Conservation (phyloP, 2,888 invertebrate species). For the Erannis defoliaria region DNA sequence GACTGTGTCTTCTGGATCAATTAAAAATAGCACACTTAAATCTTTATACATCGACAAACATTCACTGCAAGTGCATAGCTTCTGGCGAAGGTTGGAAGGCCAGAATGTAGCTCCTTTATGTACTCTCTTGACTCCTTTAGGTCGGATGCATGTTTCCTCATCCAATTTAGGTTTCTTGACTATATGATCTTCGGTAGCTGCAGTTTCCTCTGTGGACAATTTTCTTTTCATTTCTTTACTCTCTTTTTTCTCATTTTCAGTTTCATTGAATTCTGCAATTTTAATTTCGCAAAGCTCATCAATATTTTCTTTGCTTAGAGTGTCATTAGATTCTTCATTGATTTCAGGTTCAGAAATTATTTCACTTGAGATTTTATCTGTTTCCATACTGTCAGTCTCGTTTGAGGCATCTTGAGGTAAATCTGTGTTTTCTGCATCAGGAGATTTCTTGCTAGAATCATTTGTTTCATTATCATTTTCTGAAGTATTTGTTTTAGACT, state of each 20-base stretch:
- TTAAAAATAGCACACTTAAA: conserved; percentile 89
- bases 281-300: conserved; percentile 9
- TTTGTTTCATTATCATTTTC: conserved; percentile 30
- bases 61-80: conserved; percentile 90
- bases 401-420: conserved; percentile 19
- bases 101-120: conserved; percentile 90
- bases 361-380: conserved; percentile 4
- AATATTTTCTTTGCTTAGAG: conserved; percentile 12
- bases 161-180: conserved; percentile 69
- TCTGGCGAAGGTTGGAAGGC: conserved; percentile 91
- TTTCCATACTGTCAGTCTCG: conserved; percentile 19
- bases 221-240: conserved; percentile 66
- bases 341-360: conserved; percentile 7
- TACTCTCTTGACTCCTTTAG: conserved; percentile 61
- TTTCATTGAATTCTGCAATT: conserved; percentile 19
- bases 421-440: conserved; percentile 22
- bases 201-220: conserved; percentile 56
- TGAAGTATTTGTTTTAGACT: not conserved
- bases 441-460: conserved; percentile 41
- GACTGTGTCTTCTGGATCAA: conserved; percentile 94
- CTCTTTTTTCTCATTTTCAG: conserved; percentile 21
- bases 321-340: conserved; percentile 12
- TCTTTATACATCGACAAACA: conserved; percentile 91
- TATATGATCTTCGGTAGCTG: conserved; percentile 49
- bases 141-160: conserved; percentile 61